phyloP scores from a whole-genome alignment of 2,797 vertebrate genomes.

The Coluber constrictor region DNA sequence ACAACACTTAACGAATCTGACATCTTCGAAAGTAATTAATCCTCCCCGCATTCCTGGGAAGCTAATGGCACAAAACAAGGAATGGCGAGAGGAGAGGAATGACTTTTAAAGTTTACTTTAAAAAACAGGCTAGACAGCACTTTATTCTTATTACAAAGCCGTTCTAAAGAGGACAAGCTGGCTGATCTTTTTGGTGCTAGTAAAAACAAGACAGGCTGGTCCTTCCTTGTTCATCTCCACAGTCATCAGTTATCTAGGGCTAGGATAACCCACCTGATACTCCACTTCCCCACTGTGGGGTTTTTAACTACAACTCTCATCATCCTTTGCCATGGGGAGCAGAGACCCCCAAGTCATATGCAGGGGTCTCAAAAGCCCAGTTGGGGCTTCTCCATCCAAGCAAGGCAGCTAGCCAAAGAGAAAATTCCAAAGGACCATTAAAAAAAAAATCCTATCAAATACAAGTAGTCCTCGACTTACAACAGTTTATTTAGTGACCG shows the following conservation, averaged over 20 bases:
- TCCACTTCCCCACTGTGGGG: not conserved
- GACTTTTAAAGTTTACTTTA: not conserved
- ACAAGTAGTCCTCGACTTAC: not conserved
- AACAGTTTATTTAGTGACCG: too few species aligned
- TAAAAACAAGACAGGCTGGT: not conserved
- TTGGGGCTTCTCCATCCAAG: not conserved
- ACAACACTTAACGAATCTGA: slow-evolving; percentile 53
- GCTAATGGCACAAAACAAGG: slow-evolving; percentile 6
- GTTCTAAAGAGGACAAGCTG: not conserved
- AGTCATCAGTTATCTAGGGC: not conserved
- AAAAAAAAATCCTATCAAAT: not conserved
- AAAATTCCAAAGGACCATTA: not conserved
- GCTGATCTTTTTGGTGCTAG: not conserved
- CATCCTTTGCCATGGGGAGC: not conserved
- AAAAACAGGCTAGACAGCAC: slow-evolving; percentile 19
- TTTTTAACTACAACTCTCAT: not conserved
- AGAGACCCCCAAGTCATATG: not conserved
- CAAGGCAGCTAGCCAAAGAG: not conserved
- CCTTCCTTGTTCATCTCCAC: not conserved
- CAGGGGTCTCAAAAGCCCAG: not conserved
- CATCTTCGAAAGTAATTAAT: slow-evolving; percentile 64
- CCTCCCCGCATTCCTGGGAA: slow-evolving; percentile 28
- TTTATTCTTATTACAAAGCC: not conserved
- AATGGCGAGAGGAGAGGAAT: not conserved
- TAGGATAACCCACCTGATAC: not conserved